These are phyloP conservation scores for Pycnomerus fuliginosus DNA, from an alignment of 2,888 invertebrate species.

Conservation along the genomic window DNA sequence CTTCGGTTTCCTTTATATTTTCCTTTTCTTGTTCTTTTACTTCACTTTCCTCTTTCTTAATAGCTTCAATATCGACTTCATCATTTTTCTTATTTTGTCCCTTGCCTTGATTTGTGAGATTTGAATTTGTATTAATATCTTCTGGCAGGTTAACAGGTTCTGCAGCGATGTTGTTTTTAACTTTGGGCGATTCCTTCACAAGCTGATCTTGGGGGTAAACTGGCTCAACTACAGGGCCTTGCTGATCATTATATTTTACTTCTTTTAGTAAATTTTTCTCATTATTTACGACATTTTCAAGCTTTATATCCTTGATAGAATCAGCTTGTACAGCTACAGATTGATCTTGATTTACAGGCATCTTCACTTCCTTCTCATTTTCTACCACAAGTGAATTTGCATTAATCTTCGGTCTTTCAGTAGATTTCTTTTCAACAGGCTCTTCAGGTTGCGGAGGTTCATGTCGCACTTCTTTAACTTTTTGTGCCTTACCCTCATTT, in stretches of 20 bases:
- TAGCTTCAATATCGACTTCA: constrained; percentile 53
- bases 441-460: constrained; percentile 51
- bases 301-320: too few species aligned
- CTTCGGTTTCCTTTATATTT: constrained; percentile 37
- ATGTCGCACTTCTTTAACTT: constrained; percentile 46
- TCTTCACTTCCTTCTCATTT: too few species aligned
- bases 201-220: constrained; percentile 10
- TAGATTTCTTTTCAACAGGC: constrained; percentile 34
- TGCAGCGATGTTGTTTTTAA: neutral
- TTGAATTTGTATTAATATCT: too few species aligned
- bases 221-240: constrained; percentile 20
- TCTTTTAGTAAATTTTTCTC: too few species aligned
- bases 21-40: constrained; percentile 48
- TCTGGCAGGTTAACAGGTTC: constrained; percentile 4
- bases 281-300: too few species aligned
- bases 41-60: constrained; percentile 52
- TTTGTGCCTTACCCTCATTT: constrained; percentile 38
- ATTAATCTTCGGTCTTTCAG: too few species aligned
- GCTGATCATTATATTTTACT: constrained; percentile 34
- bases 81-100: constrained; percentile 36
- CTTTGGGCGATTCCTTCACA: constrained; percentile 1
- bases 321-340: too few species aligned
- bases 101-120: constrained; percentile 6
- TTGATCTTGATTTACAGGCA: too few species aligned
- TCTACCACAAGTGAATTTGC: too few species aligned